These are phyloP conservation scores for Molossus molossus DNA, from an alignment of 2,797 vertebrate genomes.

Conservation along the genomic window DNA sequence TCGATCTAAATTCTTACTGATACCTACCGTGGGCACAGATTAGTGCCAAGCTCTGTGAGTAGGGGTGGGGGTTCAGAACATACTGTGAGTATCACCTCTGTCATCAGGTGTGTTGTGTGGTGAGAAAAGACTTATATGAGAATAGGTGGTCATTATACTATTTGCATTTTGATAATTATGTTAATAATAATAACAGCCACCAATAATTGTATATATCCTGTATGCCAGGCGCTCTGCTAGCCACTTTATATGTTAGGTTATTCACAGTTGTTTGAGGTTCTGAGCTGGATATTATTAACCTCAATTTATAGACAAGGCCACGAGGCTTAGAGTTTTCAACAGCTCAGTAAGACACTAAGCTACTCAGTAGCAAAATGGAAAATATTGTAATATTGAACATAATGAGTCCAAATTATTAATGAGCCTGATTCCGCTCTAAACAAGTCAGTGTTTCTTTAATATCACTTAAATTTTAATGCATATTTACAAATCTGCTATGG, in stretches of 20 bases:
- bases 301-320: background rate
- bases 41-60: background rate
- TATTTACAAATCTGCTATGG: background rate
- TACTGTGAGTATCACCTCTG: background rate
- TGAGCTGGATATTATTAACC: background rate
- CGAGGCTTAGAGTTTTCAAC: background rate
- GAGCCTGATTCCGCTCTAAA: constrained; percentile 4
- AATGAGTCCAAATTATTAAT: background rate
- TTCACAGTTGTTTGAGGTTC: background rate
- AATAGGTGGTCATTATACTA: background rate
- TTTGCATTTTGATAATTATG: background rate
- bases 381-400: background rate
- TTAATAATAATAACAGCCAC: constrained; percentile 20
- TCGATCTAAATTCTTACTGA: background rate
- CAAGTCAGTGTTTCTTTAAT: background rate
- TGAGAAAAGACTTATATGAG: background rate
- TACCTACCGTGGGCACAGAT: background rate
- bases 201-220: background rate
- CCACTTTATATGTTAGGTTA: background rate
- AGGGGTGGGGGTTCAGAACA: background rate
- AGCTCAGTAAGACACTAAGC: background rate
- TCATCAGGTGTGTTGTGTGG: background rate
- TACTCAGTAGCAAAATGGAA: background rate
- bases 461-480: background rate
- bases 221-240: background rate